These are phyloP conservation scores for Drosophila basisetae DNA, from an alignment of 2,888 invertebrate species.

Conservation along the genomic window DNA sequence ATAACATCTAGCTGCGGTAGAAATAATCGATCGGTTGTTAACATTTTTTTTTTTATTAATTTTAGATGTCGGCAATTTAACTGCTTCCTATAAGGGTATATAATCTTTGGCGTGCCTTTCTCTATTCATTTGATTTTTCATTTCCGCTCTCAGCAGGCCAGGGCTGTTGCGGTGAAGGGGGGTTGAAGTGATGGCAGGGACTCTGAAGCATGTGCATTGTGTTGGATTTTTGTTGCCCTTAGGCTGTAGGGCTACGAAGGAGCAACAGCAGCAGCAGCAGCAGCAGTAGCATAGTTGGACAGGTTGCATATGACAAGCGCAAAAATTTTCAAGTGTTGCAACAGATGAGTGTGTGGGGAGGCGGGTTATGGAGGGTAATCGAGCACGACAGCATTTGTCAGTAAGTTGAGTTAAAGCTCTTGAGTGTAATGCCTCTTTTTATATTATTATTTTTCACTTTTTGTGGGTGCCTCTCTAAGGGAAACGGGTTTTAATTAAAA, in stretches of 20 bases:
- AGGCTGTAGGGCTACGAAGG: slow-evolving; percentile 59
- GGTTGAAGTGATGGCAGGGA: background rate
- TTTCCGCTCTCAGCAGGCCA: slow-evolving; percentile 58
- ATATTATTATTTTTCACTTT: slow-evolving; percentile 5
- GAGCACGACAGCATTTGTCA: slow-evolving; percentile 74
- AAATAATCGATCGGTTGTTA: background rate
- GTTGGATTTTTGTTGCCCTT: slow-evolving; percentile 72
- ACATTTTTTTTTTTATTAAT: background rate
- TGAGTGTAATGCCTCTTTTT: slow-evolving; percentile 35
- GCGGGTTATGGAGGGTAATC: slow-evolving; percentile 56
- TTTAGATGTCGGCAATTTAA: background rate
- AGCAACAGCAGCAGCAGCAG: slow-evolving; percentile 17
- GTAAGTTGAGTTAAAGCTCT: slow-evolving; percentile 71
- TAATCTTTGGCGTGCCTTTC: background rate
- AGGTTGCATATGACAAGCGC: slow-evolving; percentile 76
- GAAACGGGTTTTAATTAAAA: slow-evolving; percentile 72
- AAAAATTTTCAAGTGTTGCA: slow-evolving; percentile 72
- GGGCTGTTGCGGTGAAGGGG: background rate
- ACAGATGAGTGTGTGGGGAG: slow-evolving; percentile 2
- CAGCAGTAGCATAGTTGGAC: slow-evolving; percentile 59
- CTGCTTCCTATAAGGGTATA: background rate
- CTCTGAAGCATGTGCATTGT: slow-evolving; percentile 71
- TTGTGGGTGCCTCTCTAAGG: background rate
- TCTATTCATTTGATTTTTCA: slow-evolving; percentile 74
- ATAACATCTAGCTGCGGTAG: background rate